These are phyloP conservation scores for Gopherus flavomarginatus DNA, from an alignment of 2,113 vertebrate genomes.

Conservation along the genomic window DNA sequence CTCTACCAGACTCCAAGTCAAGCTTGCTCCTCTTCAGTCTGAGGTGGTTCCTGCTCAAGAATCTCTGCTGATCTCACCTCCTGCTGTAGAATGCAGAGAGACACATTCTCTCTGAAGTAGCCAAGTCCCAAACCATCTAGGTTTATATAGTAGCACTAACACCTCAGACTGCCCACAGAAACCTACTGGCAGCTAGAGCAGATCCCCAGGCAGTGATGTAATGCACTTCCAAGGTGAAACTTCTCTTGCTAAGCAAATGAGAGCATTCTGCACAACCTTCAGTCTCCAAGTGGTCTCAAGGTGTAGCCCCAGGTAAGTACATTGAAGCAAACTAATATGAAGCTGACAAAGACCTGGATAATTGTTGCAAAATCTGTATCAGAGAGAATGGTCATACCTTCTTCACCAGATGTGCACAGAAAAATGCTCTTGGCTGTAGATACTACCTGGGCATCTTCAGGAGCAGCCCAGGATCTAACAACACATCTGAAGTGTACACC, in stretches of 20 bases:
- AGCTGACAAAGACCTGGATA: background rate
- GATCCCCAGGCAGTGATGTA: background rate
- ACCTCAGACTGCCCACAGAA: background rate
- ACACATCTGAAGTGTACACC: too few species aligned
- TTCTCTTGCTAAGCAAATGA: background rate
- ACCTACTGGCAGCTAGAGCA: background rate
- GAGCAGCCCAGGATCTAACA: background rate
- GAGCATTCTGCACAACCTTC: background rate
- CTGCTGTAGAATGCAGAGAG: background rate
- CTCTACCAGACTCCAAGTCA: background rate
- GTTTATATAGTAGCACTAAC: background rate
- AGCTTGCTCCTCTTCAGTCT: background rate
- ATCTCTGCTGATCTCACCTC: background rate
- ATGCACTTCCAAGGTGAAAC: background rate
- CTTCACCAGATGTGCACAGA: background rate
- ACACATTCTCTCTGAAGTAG: background rate
- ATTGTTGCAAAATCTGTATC: background rate
- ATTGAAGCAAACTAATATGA: background rate
- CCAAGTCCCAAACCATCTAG: background rate
- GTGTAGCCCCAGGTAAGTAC: background rate
- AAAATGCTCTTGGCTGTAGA: background rate
- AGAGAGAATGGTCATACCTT: background rate
- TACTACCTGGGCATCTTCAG: background rate
- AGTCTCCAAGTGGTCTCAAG: background rate
- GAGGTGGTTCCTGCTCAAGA: background rate